A percentile compares a stretch with the other conserved stretches of the same genome.
phyloP scores from a whole-genome alignment of 2,888 invertebrate species.

The Sisyra nigra region DNA sequence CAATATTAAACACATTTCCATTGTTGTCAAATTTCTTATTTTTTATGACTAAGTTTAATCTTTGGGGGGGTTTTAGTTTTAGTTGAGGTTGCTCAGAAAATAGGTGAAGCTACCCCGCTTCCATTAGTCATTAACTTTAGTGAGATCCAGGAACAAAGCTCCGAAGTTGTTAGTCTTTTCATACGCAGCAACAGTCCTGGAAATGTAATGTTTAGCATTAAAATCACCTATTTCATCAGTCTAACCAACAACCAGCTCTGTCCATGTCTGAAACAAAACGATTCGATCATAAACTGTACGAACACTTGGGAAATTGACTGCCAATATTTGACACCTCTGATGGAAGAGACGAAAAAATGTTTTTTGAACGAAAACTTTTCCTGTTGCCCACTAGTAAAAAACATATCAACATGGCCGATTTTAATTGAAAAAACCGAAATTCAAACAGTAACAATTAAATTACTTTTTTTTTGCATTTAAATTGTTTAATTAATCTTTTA shows the following conservation, averaged over 20 bases:
- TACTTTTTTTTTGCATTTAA: neutral
- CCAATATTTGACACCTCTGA: slow-evolving; percentile 45
- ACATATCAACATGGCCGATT: slow-evolving; percentile 53
- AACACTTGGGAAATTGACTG: slow-evolving; percentile 55
- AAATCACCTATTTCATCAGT: no score
- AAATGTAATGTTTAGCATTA: no score
- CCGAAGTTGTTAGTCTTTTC: no score
- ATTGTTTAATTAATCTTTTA: slow-evolving; percentile 6
- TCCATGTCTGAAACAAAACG: slow-evolving; percentile 41
- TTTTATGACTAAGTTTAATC: no score
- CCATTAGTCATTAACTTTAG: no score
- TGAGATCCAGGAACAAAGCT: no score
- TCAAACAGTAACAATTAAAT: slow-evolving; percentile 32
- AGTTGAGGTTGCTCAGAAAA: slow-evolving; percentile 36
- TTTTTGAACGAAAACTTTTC: slow-evolving; percentile 51
- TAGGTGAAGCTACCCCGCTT: slow-evolving; percentile 17
- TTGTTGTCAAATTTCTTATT: no score
- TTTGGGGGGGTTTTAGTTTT: no score
- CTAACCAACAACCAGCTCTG: slow-evolving; percentile 16
- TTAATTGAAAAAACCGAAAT: slow-evolving; percentile 45
- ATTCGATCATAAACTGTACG: slow-evolving; percentile 41
- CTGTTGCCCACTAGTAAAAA: slow-evolving; percentile 50
- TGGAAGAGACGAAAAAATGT: slow-evolving; percentile 46
- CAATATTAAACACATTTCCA: slow-evolving; percentile 17
- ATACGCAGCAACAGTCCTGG: no score